Conservation (phyloP, 2,888 invertebrate genomes). For the Synergus umbraculus region DNA sequence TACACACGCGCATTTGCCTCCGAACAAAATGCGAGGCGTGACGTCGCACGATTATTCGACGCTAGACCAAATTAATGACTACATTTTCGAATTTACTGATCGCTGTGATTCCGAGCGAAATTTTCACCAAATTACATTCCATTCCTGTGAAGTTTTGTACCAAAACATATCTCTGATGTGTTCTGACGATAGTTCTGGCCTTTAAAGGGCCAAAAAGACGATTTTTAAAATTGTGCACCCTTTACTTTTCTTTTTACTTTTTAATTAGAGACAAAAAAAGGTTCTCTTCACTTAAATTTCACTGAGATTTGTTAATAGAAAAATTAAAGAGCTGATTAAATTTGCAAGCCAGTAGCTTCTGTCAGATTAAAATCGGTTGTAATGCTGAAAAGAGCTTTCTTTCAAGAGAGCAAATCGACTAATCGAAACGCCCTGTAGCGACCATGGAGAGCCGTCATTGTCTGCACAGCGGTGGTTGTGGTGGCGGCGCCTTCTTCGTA, state of each 20-base stretch:
- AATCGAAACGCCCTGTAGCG: constrained; percentile 28
- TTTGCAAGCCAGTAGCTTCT: not conserved
- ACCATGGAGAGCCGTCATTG: constrained; percentile 52
- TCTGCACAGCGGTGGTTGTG: constrained; percentile 54
- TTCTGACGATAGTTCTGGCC: no score
- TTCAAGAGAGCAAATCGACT: constrained; percentile 19
- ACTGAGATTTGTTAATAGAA: not conserved
- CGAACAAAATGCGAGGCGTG: constrained; percentile 32
- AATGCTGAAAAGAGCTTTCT: constrained; percentile 11
- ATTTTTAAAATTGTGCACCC: no score
- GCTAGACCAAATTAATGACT: constrained; percentile 20
- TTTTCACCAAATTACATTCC: not conserved
- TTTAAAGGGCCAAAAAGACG: no score
- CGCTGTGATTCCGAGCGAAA: not conserved
- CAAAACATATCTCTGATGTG: no score
- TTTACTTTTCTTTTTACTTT: no score
- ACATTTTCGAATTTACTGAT: not conserved
- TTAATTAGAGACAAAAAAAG: not conserved
- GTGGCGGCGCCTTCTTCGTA: constrained; percentile 71
- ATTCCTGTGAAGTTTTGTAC: no score
- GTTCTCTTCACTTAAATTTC: not conserved
- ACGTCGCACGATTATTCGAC: constrained; percentile 33
- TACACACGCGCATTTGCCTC: constrained; percentile 30
- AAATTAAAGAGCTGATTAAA: not conserved
- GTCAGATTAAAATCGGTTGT: not conserved